Conservation (phyloP, 2,113 vertebrate genomes). For the Hipposideros armiger region DNA sequence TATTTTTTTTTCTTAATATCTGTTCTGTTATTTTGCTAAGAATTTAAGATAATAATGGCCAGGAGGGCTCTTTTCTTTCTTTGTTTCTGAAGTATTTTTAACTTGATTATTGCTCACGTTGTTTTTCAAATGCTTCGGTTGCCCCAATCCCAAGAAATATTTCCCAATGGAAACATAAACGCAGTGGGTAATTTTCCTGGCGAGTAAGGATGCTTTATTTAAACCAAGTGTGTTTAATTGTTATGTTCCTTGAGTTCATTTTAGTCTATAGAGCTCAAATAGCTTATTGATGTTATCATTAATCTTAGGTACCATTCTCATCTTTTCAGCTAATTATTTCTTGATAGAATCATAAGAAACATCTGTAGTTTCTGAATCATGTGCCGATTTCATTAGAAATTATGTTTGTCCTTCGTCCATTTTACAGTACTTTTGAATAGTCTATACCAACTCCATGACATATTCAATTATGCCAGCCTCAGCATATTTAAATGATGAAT, state of each 20-base stretch:
- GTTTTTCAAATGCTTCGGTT: constrained; percentile 61
- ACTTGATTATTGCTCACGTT: constrained; percentile 64
- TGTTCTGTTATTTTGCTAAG: constrained; percentile 55
- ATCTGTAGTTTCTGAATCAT: constrained; percentile 52
- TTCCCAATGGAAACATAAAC: constrained; percentile 73
- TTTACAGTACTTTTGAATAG: constrained; percentile 54
- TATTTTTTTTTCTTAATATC: neutral
- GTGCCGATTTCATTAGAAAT: constrained; percentile 28
- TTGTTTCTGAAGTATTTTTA: constrained; percentile 66
- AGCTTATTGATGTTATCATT: constrained; percentile 75
- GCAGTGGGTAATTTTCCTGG: constrained; percentile 70
- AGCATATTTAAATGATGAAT: constrained; percentile 61
- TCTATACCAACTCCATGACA: constrained; percentile 22
- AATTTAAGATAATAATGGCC: constrained; percentile 51
- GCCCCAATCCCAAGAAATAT: constrained; percentile 63
- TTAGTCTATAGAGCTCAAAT: constrained; percentile 72
- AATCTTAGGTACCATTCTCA: constrained; percentile 71
- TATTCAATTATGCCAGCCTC: constrained; percentile 60
- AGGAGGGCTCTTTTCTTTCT: neutral
- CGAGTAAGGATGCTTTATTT: constrained; percentile 67
- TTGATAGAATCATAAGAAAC: constrained; percentile 71
- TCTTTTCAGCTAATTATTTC: constrained; percentile 75
- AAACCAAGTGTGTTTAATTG: constrained; percentile 76
- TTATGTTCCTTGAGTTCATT: constrained; percentile 61
- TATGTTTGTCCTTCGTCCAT: neutral